Percentiles rank a stretch among this genome's conserved stretches.
Conservation (phyloP, 2,888 invertebrate species). For the Ennomos erosarius region DNA sequence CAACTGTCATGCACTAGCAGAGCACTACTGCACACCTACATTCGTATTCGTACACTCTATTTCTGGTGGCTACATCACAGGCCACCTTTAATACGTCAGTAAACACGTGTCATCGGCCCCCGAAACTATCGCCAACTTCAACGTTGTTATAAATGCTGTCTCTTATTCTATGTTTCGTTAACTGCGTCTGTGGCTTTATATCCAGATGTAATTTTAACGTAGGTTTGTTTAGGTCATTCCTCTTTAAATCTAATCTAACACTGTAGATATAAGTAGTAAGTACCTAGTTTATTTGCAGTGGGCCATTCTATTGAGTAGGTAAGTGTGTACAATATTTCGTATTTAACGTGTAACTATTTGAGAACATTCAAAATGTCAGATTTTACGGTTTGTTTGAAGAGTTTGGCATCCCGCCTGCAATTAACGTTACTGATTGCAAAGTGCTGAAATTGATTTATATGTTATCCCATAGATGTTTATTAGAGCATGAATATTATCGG, state of each 20-base stretch:
- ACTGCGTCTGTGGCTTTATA: slow-evolving; percentile 20
- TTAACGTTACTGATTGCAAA: slow-evolving; percentile 30
- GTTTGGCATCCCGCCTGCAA: slow-evolving; percentile 34
- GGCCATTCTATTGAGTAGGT: not conserved
- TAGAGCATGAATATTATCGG: slow-evolving; percentile 45
- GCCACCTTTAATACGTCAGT: slow-evolving; percentile 66
- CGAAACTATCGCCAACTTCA: slow-evolving; percentile 51
- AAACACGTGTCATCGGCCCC: slow-evolving; percentile 70
- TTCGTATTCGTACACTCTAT: slow-evolving; percentile 57
- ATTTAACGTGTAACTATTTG: not conserved
- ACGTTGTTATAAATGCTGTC: slow-evolving; percentile 41
- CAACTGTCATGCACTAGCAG: slow-evolving; percentile 61
- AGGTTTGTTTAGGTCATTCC: slow-evolving; percentile 37
- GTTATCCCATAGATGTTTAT: slow-evolving; percentile 47
- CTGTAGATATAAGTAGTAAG: too few species aligned
- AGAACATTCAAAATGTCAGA: not conserved
- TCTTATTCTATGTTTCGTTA: slow-evolving; percentile 35
- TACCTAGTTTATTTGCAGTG: not conserved
- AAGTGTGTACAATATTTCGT: not conserved
- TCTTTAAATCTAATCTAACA: slow-evolving; percentile 19
- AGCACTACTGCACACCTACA: slow-evolving; percentile 44
- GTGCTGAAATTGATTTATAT: slow-evolving; percentile 46
- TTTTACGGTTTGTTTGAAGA: slow-evolving; percentile 26
- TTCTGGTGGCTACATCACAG: slow-evolving; percentile 69
- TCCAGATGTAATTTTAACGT: slow-evolving; percentile 29